These are phyloP conservation scores for Pachyrhynchus sulphureomaculatus DNA, from an alignment of 1,140 invertebrate genomes.

Conservation along the genomic window DNA sequence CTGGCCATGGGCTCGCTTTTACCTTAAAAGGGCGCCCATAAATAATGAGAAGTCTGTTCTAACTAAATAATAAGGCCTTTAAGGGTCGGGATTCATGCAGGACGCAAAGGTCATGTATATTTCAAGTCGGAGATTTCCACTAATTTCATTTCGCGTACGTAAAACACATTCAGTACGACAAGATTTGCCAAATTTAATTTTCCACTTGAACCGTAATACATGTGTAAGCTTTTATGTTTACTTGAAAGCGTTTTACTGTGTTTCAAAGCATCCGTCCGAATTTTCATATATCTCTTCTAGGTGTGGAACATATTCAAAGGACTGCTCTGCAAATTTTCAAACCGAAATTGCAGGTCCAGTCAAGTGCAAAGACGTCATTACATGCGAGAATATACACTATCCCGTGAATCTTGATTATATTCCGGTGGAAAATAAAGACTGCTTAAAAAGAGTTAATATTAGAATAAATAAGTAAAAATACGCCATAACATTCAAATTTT, in stretches of 20 bases:
- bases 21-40: slow-evolving; percentile 6
- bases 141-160: slow-evolving; percentile 14
- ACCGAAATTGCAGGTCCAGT: too few relatives aligned
- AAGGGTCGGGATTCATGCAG: neutral
- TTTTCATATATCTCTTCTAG: too few relatives aligned
- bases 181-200: slow-evolving; percentile 14
- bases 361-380: too few relatives aligned
- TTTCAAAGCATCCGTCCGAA: too few relatives aligned
- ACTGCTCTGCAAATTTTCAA: too few relatives aligned
- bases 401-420: too few relatives aligned
- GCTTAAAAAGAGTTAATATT: too few relatives aligned
- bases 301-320: too few relatives aligned
- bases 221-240: neutral
- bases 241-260: slow-evolving; percentile 1
- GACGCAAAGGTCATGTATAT: slow-evolving; percentile 12
- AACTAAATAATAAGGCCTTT: slow-evolving; percentile 15
- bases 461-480: too few relatives aligned
- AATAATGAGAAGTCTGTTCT: neutral
- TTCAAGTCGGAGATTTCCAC: slow-evolving; percentile 7
- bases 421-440: too few relatives aligned
- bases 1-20: neutral
- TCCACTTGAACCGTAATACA: neutral
- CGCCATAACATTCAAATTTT: too few relatives aligned
- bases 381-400: too few relatives aligned
- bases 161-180: slow-evolving; percentile 11